Evolutionary conservation across 2,113 vertebrate species (phyloP), one percentile per base, ranked within the genome.

Genomic region (Colaptes auratus): DNA sequence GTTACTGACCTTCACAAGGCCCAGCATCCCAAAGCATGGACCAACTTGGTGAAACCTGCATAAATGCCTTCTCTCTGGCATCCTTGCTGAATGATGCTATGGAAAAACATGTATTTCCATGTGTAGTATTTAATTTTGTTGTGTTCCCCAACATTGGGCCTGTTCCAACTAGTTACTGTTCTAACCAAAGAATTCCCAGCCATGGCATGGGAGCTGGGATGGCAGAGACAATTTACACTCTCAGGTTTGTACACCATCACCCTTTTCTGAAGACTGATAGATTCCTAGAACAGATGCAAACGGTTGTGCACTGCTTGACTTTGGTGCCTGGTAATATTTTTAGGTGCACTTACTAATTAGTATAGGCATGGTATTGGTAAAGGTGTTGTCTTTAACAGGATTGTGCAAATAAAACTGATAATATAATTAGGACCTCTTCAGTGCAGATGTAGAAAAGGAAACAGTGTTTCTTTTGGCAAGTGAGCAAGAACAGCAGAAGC

Each of bases 231-330:
- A 46, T 50, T 90, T 59, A 25, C 39, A 46, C 25, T 27, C 4
- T 48, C 50, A 2, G 2, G 18, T 56, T 85, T 13, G 17, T 46
- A 16, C 8, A 35, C 27, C 24, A 9, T 52, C 58, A 15, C 31
- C 9, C 15, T 75, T 18, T 67, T 79, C 20, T 74, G 69, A 55
- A 46, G 44, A 23, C 18, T 6, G 67, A 4, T 17, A 28, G 25
- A 10, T 70, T 70, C 13, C 46, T 59, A 0, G 19, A 21, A 58
- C 55, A 58, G 18, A 8, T 27, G 33, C 0, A 0, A 80, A 16
- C 23, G 64, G 8, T 63, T 88, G n/a, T 86, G 42, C 15, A 4
- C 25, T 82, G 44, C 61, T 87, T 83, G 52, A 30, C 23, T 87
- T 52, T 3, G 1, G n/a, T 21, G 52, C 21, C 52, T 61, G 27